Evolutionary conservation across 2,888 invertebrate genomes (phyloP).

Genomic region (Cacoxenus indagator): DNA sequence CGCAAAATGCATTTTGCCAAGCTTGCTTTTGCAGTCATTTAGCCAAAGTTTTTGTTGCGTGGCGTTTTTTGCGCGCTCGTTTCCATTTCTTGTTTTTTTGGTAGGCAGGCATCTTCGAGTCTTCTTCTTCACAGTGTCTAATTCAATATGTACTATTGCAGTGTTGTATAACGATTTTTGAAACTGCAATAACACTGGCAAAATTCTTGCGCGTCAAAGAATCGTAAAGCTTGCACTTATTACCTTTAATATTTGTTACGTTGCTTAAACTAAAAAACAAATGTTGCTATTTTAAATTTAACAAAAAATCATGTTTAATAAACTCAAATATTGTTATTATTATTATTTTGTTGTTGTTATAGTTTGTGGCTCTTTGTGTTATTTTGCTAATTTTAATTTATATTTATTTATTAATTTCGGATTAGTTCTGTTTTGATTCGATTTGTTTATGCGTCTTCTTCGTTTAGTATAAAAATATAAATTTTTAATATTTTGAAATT

Average conservation of each 20-base stretch:
- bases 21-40: background rate
- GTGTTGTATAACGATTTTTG: conserved; percentile 40
- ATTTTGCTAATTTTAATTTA: conserved; percentile 2
- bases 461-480: conserved; percentile 71
- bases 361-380: conserved; percentile 17
- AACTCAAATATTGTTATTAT: conserved; percentile 39
- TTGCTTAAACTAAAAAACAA: conserved; percentile 46
- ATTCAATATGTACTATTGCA: conserved; percentile 41
- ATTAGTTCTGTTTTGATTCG: conserved; percentile 19
- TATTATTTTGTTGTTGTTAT: conserved; percentile 46
- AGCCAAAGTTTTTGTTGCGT: background rate
- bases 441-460: conserved; percentile 39
- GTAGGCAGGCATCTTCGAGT: conserved; percentile 46
- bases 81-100: conserved; percentile 16
- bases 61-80: conserved; percentile 31
- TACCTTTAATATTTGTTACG: background rate
- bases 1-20: background rate
- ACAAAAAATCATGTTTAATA: conserved; percentile 35
- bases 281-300: conserved; percentile 53
- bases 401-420: conserved; percentile 41
- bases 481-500: too few relatives aligned
- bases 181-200: background rate
- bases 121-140: conserved; percentile 27
- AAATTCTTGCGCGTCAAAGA: background rate
- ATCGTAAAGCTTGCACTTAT: background rate